These are phyloP conservation scores for Pionites leucogaster DNA, from an alignment of 2,113 vertebrate genomes.

Conservation along the genomic window DNA sequence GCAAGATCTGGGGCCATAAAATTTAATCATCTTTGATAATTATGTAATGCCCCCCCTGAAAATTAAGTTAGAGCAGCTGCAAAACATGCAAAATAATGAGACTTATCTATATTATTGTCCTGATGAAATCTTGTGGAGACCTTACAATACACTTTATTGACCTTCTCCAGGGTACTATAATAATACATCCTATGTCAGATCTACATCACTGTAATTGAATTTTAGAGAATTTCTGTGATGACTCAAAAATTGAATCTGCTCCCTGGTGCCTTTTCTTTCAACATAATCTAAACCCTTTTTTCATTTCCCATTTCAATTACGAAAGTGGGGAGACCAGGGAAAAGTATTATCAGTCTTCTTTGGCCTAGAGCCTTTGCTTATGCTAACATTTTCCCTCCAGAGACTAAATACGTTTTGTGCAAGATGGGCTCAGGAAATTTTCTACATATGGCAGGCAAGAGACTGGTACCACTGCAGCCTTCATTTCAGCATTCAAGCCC, in stretches of 20 bases:
- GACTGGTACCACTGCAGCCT: not conserved
- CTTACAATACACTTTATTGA: constrained; percentile 23
- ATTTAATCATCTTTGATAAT: constrained; percentile 68
- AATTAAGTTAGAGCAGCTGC: constrained; percentile 63
- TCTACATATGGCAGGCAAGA: not conserved
- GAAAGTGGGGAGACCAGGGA: not conserved
- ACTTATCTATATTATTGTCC: constrained; percentile 20
- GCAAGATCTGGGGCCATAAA: constrained; percentile 51
- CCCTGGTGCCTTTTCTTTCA: constrained; percentile 47
- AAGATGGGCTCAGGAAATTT: not conserved
- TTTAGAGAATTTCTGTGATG: constrained; percentile 26
- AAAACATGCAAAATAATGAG: constrained; percentile 49
- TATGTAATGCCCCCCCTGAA: constrained; percentile 43
- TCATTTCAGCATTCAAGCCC: not conserved
- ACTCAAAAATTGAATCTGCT: constrained; percentile 42
- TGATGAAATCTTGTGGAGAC: constrained; percentile 38
- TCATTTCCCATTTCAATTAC: constrained; percentile 65
- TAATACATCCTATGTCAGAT: constrained; percentile 29
- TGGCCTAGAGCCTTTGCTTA: not conserved
- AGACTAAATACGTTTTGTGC: not conserved
- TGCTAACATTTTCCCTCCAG: not conserved
- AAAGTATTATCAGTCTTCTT: not conserved
- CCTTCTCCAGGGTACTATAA: constrained; percentile 16
- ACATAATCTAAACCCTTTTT: constrained; percentile 31
- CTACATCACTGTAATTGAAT: constrained; percentile 54